These are phyloP conservation scores for Taxidea taxus DNA, from an alignment of 2,113 vertebrate species.

Conservation along the genomic window DNA sequence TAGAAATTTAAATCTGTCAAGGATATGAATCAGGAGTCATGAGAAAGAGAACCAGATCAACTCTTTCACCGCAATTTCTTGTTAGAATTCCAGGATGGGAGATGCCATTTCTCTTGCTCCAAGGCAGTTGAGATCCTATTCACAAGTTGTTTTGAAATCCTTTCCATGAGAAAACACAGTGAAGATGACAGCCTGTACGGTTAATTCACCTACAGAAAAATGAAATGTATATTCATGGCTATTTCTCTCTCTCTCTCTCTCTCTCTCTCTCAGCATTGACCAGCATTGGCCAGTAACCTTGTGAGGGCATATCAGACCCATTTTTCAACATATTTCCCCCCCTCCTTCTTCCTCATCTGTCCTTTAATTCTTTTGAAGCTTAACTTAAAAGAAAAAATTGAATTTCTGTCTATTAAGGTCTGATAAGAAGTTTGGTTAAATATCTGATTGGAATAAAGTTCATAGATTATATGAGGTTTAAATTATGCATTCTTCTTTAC, in stretches of 20 bases:
- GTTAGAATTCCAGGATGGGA: not conserved
- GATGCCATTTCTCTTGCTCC: not conserved
- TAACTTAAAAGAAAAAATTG: constrained; percentile 21
- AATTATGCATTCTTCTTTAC: not conserved
- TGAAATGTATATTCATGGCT: not conserved
- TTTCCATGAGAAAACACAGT: not conserved
- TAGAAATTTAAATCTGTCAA: constrained; percentile 39
- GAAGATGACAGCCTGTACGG: not conserved
- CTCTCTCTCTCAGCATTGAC: not conserved
- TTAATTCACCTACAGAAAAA: not conserved
- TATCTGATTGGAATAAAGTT: not conserved
- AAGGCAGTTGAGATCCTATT: not conserved
- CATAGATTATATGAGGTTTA: not conserved
- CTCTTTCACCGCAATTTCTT: not conserved
- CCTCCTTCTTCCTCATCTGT: not conserved
- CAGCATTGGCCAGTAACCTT: not conserved
- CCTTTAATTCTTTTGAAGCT: not conserved
- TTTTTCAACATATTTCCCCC: not conserved
- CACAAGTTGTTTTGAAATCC: not conserved
- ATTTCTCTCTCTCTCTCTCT: not conserved
- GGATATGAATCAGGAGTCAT: not conserved
- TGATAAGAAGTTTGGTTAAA: constrained; percentile 3
- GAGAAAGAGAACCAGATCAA: not conserved
- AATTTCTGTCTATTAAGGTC: not conserved
- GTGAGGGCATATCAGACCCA: not conserved